Base-by-base conservation (phyloP, 30 jellyfish, hydroid and myxozoan genomes). In the Aurelia aurita complex sp. Pacific region DNA sequence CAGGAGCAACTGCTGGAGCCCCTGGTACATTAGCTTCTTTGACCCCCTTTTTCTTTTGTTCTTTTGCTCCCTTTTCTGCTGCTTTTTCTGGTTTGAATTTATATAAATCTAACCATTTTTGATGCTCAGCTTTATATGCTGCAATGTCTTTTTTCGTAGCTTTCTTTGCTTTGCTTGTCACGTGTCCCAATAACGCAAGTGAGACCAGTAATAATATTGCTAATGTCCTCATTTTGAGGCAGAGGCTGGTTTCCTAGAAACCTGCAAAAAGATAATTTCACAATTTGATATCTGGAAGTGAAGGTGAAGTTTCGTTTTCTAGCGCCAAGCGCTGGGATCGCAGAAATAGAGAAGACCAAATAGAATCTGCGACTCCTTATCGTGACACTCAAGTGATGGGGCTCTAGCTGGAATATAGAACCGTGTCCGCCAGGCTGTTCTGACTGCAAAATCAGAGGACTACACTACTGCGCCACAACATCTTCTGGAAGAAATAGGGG, bases 221-320 rank as follows among this genome's bases (percentile, higher is more conserved):
- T 17, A 72, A 76, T 35, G 90, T 89, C 97, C 97, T 89, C 97
- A 89, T 89, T 61, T 69, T 89, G 97, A 71, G 85, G 82, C 52
- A 29, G 65, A 72, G 74, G 74, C 55, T 69, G 92, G 92, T 71
- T 82, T 82, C 92, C 29, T 82, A 60, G 92, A 82, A 82, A 82
- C 92, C 92, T 82, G 69, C 15, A 72, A 54, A n/a, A 61, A 23
- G 35, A 23, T 2, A 12, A 12, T 61, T 61, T 61, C 69, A 16
- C 69, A 61, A 61, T 4, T 9, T 17, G 70, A 61, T 46, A 46
- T 4, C 57, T 46, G 57, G 11, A 46, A 9, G 51, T 40, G 5
- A 40, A n/a, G n/a, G n/a, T n/a, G n/a, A n/a, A 40, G 51, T 6
- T 40, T 6, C 7, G 51, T 6, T 2, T 40, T 40, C 0, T 9